Percentiles rank a stretch among this genome's conserved stretches.
Conservation (phyloP, 2,797 vertebrate species). For the Chrosomus eos region DNA sequence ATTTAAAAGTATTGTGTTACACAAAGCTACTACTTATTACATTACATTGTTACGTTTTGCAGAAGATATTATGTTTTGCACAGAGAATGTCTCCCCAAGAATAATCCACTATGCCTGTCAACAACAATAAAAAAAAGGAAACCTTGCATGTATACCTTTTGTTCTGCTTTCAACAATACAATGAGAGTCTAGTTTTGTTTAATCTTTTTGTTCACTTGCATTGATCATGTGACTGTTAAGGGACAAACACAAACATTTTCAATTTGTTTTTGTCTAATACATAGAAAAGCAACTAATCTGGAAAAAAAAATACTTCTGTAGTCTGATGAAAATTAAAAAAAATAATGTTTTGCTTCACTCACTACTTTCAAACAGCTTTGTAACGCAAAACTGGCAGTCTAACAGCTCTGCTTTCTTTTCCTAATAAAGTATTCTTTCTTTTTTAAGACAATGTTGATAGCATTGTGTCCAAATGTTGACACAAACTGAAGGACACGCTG, state of each 20-base stretch:
- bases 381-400: not conserved
- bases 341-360: not conserved
- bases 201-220: not conserved
- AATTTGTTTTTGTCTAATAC: not conserved
- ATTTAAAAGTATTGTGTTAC: not conserved
- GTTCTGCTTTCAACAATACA: too few relatives aligned
- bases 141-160: too few relatives aligned
- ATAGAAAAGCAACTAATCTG: not conserved
- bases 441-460: not conserved
- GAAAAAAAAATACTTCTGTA: not conserved
- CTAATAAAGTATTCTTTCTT: not conserved
- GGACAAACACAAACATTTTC: not conserved
- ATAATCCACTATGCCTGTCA: not conserved
- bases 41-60: not conserved
- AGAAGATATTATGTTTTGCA: not conserved
- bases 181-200: not conserved
- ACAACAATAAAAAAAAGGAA: not conserved
- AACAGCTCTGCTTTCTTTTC: not conserved
- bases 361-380: not conserved
- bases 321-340: not conserved
- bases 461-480: conserved; percentile 23
- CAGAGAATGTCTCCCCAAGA: not conserved
- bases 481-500: conserved; percentile 24
- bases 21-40: not conserved
- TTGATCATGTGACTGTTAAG: not conserved